Evolutionary conservation across 2,888 invertebrate genomes (phyloP), one percentile per base, ranked within the genome.

Genomic region (Oscheius sp.): DNA sequence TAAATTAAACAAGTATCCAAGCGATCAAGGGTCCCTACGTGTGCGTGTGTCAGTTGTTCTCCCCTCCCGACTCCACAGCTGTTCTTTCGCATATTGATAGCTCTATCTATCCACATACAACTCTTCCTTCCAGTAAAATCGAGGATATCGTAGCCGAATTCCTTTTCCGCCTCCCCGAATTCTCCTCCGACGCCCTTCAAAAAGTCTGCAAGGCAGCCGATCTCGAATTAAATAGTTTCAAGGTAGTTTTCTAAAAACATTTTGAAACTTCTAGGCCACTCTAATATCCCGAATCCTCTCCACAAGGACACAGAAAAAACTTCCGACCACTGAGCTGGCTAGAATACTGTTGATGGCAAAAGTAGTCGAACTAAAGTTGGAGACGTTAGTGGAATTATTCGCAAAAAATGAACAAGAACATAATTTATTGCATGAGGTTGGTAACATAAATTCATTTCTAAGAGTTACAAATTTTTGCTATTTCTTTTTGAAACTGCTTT

Each of bases 81-180:
- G 49, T 36, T 49, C 50, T 33, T n/a, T n/a, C n/a, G n/a, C n/a
- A n/a, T 8, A 14, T 24, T 47, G 17, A 17, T 12, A 38, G 51
- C 33, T 17, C n/a, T 3, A n/a, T n/a, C n/a, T n/a, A n/a, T n/a
- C n/a, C n/a, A n/a, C n/a, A 22, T 20, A 56, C 17, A 56, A 1
- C 22, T 6, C 14, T 32, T 36, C 24, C 24, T 20, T 56, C 20
- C 72, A 76, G 75, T 47, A 65, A 26, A 0, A 70, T 73, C 49
- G 45, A 50, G 5, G 69, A 68, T 36, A 70, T 76, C 51, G 73
- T 70, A 5, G 68, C 75, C 9, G 73, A 76, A 44, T 76, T 76
- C 54, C 62, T 76, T 30, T 73, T 73, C 59, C 75, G 75, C 2
- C 49, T 73, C 0, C 70, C 72, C 2, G 61, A 61, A 0, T 51